Conservation (phyloP, 2,888 invertebrate species). For the Drosophila villosipedis region DNA sequence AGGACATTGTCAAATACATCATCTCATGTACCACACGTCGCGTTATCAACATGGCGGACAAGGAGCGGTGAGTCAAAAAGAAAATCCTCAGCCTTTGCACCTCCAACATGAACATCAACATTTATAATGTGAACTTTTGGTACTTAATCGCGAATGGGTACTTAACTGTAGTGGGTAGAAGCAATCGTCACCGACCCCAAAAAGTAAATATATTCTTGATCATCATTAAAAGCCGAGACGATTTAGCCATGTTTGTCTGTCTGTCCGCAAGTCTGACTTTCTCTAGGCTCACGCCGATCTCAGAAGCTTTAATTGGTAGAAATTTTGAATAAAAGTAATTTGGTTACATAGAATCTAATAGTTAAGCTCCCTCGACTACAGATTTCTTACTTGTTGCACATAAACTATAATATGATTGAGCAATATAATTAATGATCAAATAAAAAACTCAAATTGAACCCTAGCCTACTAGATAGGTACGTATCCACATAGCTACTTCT, state of each 20-base stretch:
- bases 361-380: neutral
- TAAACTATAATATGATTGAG: neutral
- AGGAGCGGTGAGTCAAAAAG: slow-evolving; percentile 89
- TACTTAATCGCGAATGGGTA: neutral
- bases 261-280: neutral
- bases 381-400: neutral
- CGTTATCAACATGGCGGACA: slow-evolving; percentile 94
- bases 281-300: neutral
- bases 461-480: neutral
- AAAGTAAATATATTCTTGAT: neutral
- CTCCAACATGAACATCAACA: neutral
- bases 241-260: neutral
- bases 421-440: neutral
- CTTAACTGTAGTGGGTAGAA: neutral
- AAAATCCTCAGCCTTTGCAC: neutral
- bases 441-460: neutral
- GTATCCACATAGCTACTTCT: neutral
- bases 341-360: neutral
- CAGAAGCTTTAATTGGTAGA: neutral
- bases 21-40: slow-evolving; percentile 93
- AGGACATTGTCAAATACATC: slow-evolving; percentile 95
- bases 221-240: neutral
- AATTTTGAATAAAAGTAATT: neutral
- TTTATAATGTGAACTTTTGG: neutral
- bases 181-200: neutral